Evolutionary conservation across 2,888 invertebrate species (phyloP).

Genomic region (Drosophila dives): DNA sequence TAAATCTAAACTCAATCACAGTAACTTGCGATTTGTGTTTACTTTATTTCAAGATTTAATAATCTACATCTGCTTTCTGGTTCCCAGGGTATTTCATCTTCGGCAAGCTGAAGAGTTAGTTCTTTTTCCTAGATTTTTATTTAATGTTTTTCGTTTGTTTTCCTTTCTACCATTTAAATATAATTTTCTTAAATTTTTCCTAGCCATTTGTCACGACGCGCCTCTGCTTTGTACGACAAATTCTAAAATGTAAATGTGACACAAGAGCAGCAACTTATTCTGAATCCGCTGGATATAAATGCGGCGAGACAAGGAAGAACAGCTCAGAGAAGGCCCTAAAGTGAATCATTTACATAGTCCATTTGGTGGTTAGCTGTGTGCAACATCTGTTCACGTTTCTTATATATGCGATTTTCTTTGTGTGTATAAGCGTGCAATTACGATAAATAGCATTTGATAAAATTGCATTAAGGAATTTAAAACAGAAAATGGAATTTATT

Average conservation of each 20-base stretch:
- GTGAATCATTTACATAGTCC: constrained; percentile 35
- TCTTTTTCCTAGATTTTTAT: not conserved
- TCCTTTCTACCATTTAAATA: constrained; percentile 56
- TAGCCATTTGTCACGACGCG: constrained; percentile 71
- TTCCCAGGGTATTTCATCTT: constrained; percentile 1
- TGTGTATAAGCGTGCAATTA: constrained; percentile 67
- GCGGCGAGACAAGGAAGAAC: not conserved
- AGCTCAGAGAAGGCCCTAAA: constrained; percentile 46
- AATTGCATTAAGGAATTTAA: constrained; percentile 67
- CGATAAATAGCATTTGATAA: constrained; percentile 76
- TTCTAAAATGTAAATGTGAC: constrained; percentile 74
- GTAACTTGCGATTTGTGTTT: not conserved
- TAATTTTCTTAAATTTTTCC: constrained; percentile 58
- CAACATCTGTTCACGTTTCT: constrained; percentile 29
- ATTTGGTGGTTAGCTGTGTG: constrained; percentile 11
- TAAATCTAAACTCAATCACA: not conserved
- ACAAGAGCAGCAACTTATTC: constrained; percentile 54
- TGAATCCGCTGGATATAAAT: constrained; percentile 35
- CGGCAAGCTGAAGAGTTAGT: not conserved
- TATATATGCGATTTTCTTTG: constrained; percentile 38
- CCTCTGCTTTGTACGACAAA: constrained; percentile 47
- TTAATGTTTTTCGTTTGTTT: constrained; percentile 18
- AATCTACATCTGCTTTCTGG: not conserved
- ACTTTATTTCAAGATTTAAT: not conserved
- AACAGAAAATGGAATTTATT: constrained; percentile 41